Percentiles rank a stretch among this genome's conserved stretches.
These are phyloP conservation scores for Nothoprocta perdicaria DNA, from an alignment of 2,113 vertebrate species.

Conservation along the genomic window DNA sequence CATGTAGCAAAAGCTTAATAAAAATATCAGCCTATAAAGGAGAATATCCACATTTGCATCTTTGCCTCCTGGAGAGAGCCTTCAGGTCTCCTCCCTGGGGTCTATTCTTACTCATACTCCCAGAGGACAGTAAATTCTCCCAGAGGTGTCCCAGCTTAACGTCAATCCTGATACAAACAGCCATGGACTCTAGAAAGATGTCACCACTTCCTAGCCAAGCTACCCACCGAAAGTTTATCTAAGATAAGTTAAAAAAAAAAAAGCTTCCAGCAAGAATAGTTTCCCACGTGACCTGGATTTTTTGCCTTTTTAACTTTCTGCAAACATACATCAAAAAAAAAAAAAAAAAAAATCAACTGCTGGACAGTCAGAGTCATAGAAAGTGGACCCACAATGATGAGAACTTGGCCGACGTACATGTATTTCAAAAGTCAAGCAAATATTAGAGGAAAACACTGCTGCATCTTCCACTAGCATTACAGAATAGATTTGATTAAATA, in stretches of 20 bases:
- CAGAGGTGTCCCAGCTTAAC: not conserved
- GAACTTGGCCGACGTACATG: constrained; percentile 7
- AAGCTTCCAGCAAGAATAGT: not conserved
- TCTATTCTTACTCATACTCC: not conserved
- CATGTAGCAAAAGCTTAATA: not conserved
- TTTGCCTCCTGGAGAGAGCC: not conserved
- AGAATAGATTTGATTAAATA: constrained; percentile 56
- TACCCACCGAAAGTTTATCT: not conserved
- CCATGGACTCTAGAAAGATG: not conserved
- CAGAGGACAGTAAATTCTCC: not conserved
- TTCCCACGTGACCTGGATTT: not conserved
- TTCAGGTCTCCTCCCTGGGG: not conserved
- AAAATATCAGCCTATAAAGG: not conserved
- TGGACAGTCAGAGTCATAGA: not conserved
- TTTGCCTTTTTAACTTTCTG: not conserved
- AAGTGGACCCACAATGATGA: constrained; percentile 8
- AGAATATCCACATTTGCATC: not conserved
- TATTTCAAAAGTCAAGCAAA: constrained; percentile 59
- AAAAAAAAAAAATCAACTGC: not conserved
- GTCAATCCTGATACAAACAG: not conserved
- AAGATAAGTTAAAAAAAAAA: not conserved
- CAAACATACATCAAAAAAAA: not conserved
- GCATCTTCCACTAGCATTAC: constrained; percentile 60
- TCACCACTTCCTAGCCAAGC: fast-evolving
- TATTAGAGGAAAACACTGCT: constrained; percentile 41